These are phyloP conservation scores for Drosophila aldrichi DNA, from an alignment of 2,888 invertebrate genomes.

Conservation along the genomic window DNA sequence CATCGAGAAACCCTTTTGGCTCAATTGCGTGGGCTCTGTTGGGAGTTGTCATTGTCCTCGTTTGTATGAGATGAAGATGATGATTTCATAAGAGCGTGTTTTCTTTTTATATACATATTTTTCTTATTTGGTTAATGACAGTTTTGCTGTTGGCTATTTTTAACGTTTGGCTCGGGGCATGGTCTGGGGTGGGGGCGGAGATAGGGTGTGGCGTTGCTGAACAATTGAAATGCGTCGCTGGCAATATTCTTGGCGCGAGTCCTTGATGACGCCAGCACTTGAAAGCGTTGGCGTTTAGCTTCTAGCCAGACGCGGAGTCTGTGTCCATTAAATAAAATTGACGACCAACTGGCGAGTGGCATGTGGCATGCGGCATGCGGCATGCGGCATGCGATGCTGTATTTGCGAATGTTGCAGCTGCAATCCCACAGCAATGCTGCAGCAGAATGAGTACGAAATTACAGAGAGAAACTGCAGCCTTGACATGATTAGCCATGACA, in stretches of 20 bases:
- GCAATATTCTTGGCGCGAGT: constrained; percentile 20
- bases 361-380: constrained; percentile 2
- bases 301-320: constrained; percentile 6
- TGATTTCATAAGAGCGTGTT: constrained; percentile 19
- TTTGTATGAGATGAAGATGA: not conserved
- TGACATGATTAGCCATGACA: constrained; percentile 69
- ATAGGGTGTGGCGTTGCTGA: not conserved
- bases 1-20: constrained; percentile 12
- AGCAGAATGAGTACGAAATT: not conserved
- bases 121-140: constrained; percentile 52
- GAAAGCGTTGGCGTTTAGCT: constrained; percentile 43
- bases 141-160: constrained; percentile 39
- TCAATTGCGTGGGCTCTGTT: constrained; percentile 20
- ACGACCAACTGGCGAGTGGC: constrained; percentile 11
- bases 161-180: constrained; percentile 4
- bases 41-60: constrained; percentile 1
- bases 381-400: not conserved
- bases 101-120: constrained; percentile 2
- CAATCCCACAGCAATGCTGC: constrained; percentile 4
- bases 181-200: not conserved
- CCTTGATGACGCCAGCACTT: constrained; percentile 40
- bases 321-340: constrained; percentile 39
- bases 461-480: constrained; percentile 48
- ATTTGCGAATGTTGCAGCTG: constrained; percentile 14
- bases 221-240: constrained; percentile 42